These are phyloP conservation scores for Lepidochrysops patricia DNA, from an alignment of 2,888 invertebrate species.

Conservation along the genomic window DNA sequence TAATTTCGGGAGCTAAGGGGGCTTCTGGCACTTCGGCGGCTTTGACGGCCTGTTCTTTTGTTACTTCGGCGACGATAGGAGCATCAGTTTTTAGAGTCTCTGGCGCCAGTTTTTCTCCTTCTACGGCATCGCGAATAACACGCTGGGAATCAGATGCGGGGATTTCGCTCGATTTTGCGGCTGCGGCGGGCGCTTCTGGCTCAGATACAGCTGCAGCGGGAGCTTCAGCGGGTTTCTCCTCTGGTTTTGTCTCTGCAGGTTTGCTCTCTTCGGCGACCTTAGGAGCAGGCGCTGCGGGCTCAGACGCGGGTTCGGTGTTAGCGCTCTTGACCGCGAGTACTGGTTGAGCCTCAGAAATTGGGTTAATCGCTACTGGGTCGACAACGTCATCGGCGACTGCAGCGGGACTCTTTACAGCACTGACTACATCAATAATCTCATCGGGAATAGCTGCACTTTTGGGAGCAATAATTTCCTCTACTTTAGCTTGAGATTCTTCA, in stretches of 20 bases:
- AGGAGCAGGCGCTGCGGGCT: conserved; percentile 7
- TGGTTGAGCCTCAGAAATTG: conserved; percentile 45
- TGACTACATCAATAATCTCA: conserved; percentile 45
- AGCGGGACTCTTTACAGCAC: conserved; percentile 42
- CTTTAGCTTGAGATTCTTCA: conserved; percentile 35
- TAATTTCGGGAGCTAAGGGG: conserved; percentile 24
- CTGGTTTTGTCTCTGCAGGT: conserved; percentile 26
- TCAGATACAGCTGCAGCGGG: conserved; percentile 24
- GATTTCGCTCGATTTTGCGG: conserved; percentile 24
- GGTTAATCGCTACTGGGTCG: conserved; percentile 41
- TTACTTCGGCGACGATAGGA: conserved; percentile 25
- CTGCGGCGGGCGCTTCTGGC: conserved; percentile 14
- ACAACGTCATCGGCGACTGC: conserved; percentile 51
- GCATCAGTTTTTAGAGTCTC: conserved; percentile 24
- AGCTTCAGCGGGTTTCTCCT: conserved; percentile 15
- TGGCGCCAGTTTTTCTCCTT: conserved; percentile 35
- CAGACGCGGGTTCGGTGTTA: conserved; percentile 33
- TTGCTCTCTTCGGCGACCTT: conserved; percentile 19
- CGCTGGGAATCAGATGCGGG: conserved; percentile 39
- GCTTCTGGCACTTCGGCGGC: conserved; percentile 21
- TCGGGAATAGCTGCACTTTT: conserved; percentile 40
- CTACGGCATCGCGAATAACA: conserved; percentile 54
- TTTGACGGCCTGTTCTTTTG: conserved; percentile 23
- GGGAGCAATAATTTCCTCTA: conserved; percentile 39
- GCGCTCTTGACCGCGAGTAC: conserved; percentile 47